Evolutionary conservation across 30 jellyfish, hydroid and myxozoan genomes (phyloP).

Genomic region (Aurelia aurita): DNA sequence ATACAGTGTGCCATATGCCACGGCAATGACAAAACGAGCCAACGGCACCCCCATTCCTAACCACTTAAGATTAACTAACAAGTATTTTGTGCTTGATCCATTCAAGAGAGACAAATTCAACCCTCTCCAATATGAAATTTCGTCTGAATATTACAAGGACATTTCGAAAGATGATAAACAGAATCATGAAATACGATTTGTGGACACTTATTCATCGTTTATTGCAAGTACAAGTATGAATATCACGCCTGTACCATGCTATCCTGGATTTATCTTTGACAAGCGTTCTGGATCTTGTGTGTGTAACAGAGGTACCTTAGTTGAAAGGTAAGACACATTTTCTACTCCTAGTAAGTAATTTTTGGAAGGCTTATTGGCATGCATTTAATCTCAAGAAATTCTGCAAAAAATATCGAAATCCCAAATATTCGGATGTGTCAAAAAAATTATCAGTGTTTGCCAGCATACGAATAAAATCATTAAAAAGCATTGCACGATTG

Average conservation of each 20-base stretch:
- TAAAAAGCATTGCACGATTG: too few species aligned
- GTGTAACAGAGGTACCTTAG: too few species aligned
- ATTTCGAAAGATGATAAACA: not conserved
- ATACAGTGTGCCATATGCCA: conserved; percentile 69
- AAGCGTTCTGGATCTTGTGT: conserved; percentile 17
- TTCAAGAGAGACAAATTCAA: not conserved
- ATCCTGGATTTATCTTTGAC: conserved; percentile 55
- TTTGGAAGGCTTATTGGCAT: too few species aligned
- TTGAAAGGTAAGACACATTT: conserved; percentile 24
- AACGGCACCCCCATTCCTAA: conserved; percentile 8
- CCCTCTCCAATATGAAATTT: not conserved
- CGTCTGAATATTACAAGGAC: not conserved
- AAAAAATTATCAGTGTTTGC: too few species aligned
- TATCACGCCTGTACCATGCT: conserved; percentile 44
- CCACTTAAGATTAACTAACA: not conserved
- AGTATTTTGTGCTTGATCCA: conserved; percentile 53
- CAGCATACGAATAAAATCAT: too few species aligned
- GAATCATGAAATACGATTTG: conserved; percentile 33
- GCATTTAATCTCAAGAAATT: too few species aligned
- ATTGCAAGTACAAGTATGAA: conserved; percentile 35
- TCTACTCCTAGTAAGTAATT: not conserved
- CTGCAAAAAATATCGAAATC: too few species aligned
- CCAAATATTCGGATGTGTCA: too few species aligned
- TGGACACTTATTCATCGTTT: conserved; percentile 61
- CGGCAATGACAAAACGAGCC: not conserved